Conservation (phyloP, 2,113 vertebrate species). For the Entelurus aequoreus region DNA sequence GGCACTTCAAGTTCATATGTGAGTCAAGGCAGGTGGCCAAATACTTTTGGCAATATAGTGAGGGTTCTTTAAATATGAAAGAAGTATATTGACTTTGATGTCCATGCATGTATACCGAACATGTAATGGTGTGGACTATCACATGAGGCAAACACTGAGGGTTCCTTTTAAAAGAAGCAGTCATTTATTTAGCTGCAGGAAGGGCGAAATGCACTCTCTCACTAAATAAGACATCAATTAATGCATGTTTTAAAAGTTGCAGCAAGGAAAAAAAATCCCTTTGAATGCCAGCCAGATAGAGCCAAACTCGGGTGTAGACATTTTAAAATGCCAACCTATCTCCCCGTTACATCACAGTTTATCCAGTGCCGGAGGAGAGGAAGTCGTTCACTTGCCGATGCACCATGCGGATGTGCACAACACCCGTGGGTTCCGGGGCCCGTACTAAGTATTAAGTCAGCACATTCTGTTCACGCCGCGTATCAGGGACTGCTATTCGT, state of each 20-base stretch:
- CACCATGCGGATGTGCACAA: constrained; percentile 23
- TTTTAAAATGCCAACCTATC: constrained; percentile 54
- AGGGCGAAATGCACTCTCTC: constrained; percentile 25
- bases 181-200: constrained; percentile 43
- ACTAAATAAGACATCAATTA: constrained; percentile 49
- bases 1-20: too few relatives aligned
- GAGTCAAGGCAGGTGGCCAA: too few relatives aligned
- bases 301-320: constrained; percentile 26
- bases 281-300: constrained; percentile 13
- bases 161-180: not conserved
- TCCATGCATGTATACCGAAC: too few relatives aligned
- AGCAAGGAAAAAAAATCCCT: constrained; percentile 23
- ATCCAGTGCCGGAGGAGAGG: constrained; percentile 17
- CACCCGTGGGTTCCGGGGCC: constrained; percentile 32
- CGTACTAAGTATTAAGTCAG: constrained; percentile 41
- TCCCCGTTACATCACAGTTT: constrained; percentile 21
- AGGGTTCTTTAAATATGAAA: too few relatives aligned
- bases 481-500: constrained; percentile 37
- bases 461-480: constrained; percentile 41
- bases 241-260: constrained; percentile 52
- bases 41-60: too few relatives aligned
- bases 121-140: too few relatives aligned
- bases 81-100: too few relatives aligned
- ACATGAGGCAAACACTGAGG: too few relatives aligned
- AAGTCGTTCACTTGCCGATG: constrained; percentile 44